These are phyloP conservation scores for Oegoconia quadripuncta DNA, from an alignment of 2,888 invertebrate genomes.

Conservation along the genomic window DNA sequence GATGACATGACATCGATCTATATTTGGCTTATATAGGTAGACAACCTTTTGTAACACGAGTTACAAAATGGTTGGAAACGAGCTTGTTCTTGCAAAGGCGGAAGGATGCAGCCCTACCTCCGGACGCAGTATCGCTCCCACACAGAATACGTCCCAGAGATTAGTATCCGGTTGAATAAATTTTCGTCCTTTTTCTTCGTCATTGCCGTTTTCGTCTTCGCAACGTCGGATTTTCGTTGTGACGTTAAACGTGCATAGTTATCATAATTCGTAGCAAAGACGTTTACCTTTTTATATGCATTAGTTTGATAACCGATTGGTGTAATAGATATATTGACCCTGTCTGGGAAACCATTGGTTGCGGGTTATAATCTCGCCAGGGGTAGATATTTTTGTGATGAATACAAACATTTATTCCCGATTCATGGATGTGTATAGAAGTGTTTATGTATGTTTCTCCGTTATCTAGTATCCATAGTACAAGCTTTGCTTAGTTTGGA, in stretches of 20 bases:
- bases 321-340: neutral
- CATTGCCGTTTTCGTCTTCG: conserved; percentile 20
- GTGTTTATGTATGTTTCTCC: too few species aligned
- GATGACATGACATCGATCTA: too few species aligned
- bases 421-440: too few species aligned
- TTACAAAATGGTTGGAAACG: neutral
- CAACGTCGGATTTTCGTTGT: conserved; percentile 24
- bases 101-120: neutral
- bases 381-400: too few species aligned
- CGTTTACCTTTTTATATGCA: neutral
- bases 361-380: too few species aligned
- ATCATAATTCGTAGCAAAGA: conserved; percentile 16
- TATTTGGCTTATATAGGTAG: too few species aligned
- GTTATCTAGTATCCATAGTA: too few species aligned
- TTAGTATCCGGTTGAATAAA: conserved; percentile 35
- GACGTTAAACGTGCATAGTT: conserved; percentile 18
- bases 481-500: too few species aligned
- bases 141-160: conserved; percentile 22
- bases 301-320: neutral
- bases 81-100: neutral
- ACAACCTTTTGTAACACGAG: too few species aligned
- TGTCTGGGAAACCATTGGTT: too few species aligned
- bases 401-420: too few species aligned
- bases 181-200: conserved; percentile 27
- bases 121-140: neutral